These are phyloP conservation scores for Odontomyia ornata DNA, from an alignment of 2,888 invertebrate species.

Conservation along the genomic window DNA sequence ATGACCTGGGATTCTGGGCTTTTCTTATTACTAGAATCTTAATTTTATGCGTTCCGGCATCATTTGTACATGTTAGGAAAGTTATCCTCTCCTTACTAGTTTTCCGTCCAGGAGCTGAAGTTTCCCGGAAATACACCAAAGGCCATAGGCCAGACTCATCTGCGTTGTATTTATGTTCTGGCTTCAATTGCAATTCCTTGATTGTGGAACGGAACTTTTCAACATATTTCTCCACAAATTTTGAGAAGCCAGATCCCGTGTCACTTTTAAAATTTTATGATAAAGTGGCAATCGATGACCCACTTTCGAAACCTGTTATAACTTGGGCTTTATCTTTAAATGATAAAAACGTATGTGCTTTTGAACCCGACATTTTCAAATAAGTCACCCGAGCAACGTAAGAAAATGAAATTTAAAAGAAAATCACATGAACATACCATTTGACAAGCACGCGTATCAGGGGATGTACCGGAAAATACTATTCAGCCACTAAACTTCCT, in stretches of 20 bases:
- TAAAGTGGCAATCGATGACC: not conserved
- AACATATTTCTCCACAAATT: constrained; percentile 11
- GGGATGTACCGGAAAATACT: too few species aligned
- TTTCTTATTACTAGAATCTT: constrained; percentile 25
- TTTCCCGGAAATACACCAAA: constrained; percentile 26
- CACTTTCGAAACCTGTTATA: not conserved
- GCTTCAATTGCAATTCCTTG: constrained; percentile 25
- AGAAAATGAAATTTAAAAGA: too few species aligned
- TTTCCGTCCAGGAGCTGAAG: constrained; percentile 31
- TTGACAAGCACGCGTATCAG: too few species aligned
- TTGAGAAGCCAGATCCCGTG: constrained; percentile 20
- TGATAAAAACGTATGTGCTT: not conserved
- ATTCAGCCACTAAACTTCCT: not conserved
- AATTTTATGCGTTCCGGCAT: constrained; percentile 22
- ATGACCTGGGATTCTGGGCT: constrained; percentile 35
- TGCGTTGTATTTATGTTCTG: constrained; percentile 19
- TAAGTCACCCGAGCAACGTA: not conserved
- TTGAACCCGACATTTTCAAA: not conserved
- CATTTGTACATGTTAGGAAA: constrained; percentile 23
- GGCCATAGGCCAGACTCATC: not conserved
- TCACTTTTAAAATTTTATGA: not conserved
- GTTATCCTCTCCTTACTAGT: constrained; percentile 31
- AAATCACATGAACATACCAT: too few species aligned
- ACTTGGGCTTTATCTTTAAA: too few species aligned
- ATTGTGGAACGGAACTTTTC: constrained; percentile 16